Evolutionary conservation across 2,888 invertebrate genomes (phyloP), one percentile per base, ranked within the genome.

Genomic region (Parelbella ahira): DNA sequence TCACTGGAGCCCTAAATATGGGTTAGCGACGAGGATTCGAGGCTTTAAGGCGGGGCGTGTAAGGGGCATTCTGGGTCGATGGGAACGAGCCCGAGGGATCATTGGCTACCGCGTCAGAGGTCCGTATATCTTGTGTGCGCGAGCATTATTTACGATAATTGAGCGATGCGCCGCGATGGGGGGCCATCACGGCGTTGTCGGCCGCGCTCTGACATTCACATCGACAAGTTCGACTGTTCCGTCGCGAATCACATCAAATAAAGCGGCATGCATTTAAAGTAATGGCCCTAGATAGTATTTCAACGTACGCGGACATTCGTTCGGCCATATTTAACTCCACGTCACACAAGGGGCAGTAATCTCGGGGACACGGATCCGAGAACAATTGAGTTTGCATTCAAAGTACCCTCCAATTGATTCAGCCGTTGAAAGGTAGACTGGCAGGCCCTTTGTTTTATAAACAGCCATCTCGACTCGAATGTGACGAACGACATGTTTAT

Each of bases 111-210:
- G 81, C 76, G 60, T 50, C 68, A 60, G 69, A 68, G 76, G 74
- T 72, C 74, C 81, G 84, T 84, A 84, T 86, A 84, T 87, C 84
- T 86, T 84, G 75, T 82, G 83, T 84, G 84, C 57, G 82, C 81
- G 83, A 84, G 87, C 86, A 87, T 87, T 87, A 87, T 87, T 87
- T 87, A 87, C 87, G 86, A 87, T 87, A 87, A 87, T 87, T 87
- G 87, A 86, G 87, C 86, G 87, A 87, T 84, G 84, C 79, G 77
- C 81, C 86, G 72, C 86, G 76, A 86, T 84, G 84, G 87, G 86
- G 86, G 87, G 86, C 80, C 87, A 81, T 86, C 87, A 82, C 67
- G 74, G 81, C 81, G 86, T 83, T 80, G 86, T 86, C 82, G 81
- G 70, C 70, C 80, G 80, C 77, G 73, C 77, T 65, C 78, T 70